phyloP scores from a whole-genome alignment of 2,797 vertebrate species.

The Clangula hyemalis region DNA sequence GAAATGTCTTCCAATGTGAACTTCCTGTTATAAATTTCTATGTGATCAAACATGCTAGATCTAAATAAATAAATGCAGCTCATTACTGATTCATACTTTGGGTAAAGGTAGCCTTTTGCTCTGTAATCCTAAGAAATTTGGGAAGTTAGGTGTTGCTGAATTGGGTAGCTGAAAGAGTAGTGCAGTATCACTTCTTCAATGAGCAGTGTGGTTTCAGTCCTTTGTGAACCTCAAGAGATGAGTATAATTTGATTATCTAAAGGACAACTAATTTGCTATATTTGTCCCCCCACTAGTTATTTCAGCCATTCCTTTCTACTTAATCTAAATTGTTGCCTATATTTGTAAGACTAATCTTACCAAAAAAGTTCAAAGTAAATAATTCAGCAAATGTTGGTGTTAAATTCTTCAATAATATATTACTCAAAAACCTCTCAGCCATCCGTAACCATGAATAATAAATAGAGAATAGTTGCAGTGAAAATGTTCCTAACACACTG shows the following conservation, averaged over 20 bases:
- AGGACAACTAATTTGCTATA: not conserved
- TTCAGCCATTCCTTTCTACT: not conserved
- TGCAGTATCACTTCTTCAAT: not conserved
- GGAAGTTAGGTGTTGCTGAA: not conserved
- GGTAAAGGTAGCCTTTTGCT: not conserved
- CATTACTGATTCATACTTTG: not conserved
- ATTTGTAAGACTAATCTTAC: not conserved
- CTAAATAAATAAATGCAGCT: not conserved
- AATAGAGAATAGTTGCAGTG: not conserved
- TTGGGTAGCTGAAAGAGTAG: not conserved
- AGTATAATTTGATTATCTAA: not conserved
- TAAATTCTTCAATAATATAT: not conserved
- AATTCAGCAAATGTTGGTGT: not conserved
- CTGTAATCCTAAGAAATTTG: not conserved
- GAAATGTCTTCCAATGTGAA: not conserved
- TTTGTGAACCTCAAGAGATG: rapidly evolving
- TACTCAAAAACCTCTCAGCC: not conserved
- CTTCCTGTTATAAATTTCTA: not conserved
- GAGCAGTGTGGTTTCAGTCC: not conserved
- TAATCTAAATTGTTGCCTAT: not conserved
- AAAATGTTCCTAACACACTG: not conserved
- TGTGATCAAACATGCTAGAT: rapidly evolving
- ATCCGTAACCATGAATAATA: not conserved
- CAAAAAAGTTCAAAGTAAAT: not conserved
- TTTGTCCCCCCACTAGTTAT: not conserved